phyloP scores from a whole-genome alignment of 1,140 invertebrate species.

The Eupristina koningsbergeri region DNA sequence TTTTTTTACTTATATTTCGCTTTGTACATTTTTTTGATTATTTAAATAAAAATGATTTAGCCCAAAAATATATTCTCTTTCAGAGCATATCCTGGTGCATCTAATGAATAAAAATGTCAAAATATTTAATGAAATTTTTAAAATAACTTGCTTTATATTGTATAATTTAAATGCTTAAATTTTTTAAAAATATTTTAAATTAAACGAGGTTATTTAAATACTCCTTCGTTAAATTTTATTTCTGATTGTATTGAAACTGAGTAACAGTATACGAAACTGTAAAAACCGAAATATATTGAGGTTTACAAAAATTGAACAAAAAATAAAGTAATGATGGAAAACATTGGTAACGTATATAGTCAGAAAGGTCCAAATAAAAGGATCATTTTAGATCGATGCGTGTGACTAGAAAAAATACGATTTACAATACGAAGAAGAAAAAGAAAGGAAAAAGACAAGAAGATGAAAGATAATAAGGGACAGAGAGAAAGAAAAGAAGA shows the following conservation, averaged over 20 bases:
- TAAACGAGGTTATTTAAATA: not conserved
- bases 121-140: too few relatives aligned
- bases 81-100: too few relatives aligned
- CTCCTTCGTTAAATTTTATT: not conserved
- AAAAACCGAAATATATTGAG: constrained; percentile 2
- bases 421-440: constrained; percentile 20
- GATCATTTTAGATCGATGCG: not conserved
- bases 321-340: constrained; percentile 17
- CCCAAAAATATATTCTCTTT: too few relatives aligned
- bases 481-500: not conserved
- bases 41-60: too few relatives aligned
- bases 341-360: not conserved
- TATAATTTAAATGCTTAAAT: not conserved
- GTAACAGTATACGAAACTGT: not conserved
- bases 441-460: not conserved
- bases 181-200: not conserved
- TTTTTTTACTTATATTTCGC: too few relatives aligned
- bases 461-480: not conserved
- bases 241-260: not conserved
- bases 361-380: constrained; percentile 23
- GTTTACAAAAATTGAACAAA: constrained; percentile 25
- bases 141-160: not conserved
- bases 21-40: too few relatives aligned
- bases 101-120: too few relatives aligned
- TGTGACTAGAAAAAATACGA: not conserved